A percentile compares a stretch with the other conserved stretches of the same genome.
These are phyloP conservation scores for Netelia virgata DNA, from an alignment of 2,888 invertebrate genomes.

Conservation along the genomic window DNA sequence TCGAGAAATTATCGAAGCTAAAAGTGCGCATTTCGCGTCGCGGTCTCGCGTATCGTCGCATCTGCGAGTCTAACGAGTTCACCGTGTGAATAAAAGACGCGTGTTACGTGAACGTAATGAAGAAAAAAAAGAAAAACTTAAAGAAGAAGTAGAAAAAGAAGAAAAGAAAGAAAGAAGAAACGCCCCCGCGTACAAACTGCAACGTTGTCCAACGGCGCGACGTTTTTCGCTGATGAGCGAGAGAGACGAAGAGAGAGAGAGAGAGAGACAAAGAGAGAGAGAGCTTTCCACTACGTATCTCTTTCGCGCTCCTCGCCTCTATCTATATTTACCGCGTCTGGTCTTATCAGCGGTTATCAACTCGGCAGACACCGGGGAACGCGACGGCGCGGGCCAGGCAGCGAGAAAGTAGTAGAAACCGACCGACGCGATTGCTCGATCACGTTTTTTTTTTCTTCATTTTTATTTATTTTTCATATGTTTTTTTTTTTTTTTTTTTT, in stretches of 20 bases:
- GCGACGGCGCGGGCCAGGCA: conserved; percentile 18
- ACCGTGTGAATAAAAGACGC: not conserved
- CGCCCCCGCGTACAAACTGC: conserved; percentile 47
- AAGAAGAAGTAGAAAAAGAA: not conserved
- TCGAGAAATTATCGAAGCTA: no score
- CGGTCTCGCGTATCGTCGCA: not conserved
- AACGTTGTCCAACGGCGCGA: conserved; percentile 46
- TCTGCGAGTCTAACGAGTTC: not conserved
- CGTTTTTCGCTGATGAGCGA: conserved; percentile 18
- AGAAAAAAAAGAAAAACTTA: no score
- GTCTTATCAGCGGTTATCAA: conserved; percentile 77
- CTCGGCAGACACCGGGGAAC: conserved; percentile 70
- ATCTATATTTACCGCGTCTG: conserved; percentile 75
- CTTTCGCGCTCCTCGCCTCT: conserved; percentile 39
- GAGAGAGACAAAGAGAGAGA: not conserved
- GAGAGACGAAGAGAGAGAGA: not conserved
- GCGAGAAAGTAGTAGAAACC: conserved; percentile 9
- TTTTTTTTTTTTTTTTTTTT: not conserved
- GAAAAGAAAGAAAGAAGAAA: conserved; percentile 36
- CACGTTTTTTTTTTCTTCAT: conserved; percentile 8
- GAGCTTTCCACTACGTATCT: conserved; percentile 9
- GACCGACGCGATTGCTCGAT: conserved; percentile 15
- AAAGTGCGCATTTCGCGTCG: not conserved
- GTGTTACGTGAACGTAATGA: not conserved
- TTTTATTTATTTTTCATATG: not conserved